Evolutionary conservation across 2,888 invertebrate genomes (phyloP), one percentile per base, ranked within the genome.

Genomic region (Papilio protenor): DNA sequence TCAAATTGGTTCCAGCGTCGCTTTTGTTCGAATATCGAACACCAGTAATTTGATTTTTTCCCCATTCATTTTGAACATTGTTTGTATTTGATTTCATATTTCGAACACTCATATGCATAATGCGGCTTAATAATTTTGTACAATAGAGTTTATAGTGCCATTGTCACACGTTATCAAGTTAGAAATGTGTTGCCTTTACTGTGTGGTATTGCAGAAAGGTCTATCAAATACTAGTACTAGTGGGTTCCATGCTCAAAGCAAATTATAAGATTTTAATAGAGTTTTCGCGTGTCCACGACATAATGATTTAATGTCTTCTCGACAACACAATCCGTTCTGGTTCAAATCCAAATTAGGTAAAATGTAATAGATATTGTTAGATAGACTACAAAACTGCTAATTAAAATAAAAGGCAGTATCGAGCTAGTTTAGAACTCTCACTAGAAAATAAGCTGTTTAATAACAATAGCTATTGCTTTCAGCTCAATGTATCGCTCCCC

Each of bases 401-500:
- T 27, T 61, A 23, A 61, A 14, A 61, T 61, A 10, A 27, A 27
- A 23, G 16, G 14, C 14, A 14, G 59, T 59, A 14, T 57, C n/a
- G 59, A 40, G 8, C 40, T 40, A 40, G 40, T 40, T 40, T 5
- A 6, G 27, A 18, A 33, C 61, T 33, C 33, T 1, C 18, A 33
- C 61, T 27, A 33, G 33, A 23, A 59, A 21, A 23, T 10, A 2
- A 59, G 18, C 61, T 5, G 2, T 66, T 4, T 66, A 40, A 40
- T 66, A 66, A 66, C 23, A 77, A 55, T 64, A 78, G 52, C 81
- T 57, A 84, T 83, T 90, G 85, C 88, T 95, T 95, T 79, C 96
- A 98, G 98, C 97, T 86, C 96, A 97, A 95, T 98, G 98, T 93
- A 96, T 96, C 87, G 96, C 96, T 81, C 96, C 98, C 74, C 95